These are phyloP conservation scores for Carcharodon carcharias DNA, from an alignment of 2,797 vertebrate genomes.

Conservation along the genomic window DNA sequence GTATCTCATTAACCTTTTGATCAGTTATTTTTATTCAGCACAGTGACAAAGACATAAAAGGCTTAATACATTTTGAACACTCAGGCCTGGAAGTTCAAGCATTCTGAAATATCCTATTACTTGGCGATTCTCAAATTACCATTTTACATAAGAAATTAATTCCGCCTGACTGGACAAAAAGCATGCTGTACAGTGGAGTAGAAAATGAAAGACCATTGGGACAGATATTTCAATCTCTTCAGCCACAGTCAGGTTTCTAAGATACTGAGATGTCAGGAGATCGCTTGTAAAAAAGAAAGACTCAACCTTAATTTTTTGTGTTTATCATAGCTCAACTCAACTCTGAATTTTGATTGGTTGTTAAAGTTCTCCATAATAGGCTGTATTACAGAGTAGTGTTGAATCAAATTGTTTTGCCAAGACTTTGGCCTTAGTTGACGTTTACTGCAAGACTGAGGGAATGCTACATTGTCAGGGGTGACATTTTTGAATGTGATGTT, in stretches of 20 bases:
- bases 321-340: background rate
- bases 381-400: background rate
- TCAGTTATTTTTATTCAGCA: background rate
- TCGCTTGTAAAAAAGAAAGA: background rate
- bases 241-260: background rate
- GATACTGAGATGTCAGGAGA: background rate
- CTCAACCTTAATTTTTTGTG: background rate
- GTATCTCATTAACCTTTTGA: background rate
- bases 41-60: background rate
- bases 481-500: background rate
- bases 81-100: background rate
- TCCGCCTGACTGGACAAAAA: background rate
- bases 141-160: constrained; percentile 26
- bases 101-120: constrained; percentile 4
- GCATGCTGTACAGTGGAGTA: background rate
- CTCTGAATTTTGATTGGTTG: background rate
- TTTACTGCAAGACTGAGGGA: background rate
- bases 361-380: background rate
- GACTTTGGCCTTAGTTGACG: background rate
- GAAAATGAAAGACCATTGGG: background rate
- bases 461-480: background rate
- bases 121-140: background rate
- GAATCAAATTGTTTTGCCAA: background rate
- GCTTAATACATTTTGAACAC: constrained; percentile 2
- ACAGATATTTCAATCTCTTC: background rate